A percentile compares a stretch with the other conserved stretches of the same genome.
phyloP scores from a whole-genome alignment of 1,140 invertebrate species.

The Chymomyza costata region DNA sequence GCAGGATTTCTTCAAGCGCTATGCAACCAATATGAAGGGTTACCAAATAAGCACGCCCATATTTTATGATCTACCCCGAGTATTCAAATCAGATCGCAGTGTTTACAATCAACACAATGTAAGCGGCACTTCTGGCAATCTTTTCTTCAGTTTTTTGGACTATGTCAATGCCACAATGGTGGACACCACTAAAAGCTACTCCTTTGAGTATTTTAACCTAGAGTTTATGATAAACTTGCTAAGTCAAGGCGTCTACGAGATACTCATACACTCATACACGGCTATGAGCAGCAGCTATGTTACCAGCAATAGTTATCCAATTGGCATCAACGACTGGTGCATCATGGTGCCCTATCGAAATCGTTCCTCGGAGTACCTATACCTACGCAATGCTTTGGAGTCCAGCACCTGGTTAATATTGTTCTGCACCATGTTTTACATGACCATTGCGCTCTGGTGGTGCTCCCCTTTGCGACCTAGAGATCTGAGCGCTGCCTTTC shows the following conservation, averaged over 20 bases:
- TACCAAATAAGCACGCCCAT: constrained; percentile 47
- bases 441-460: constrained; percentile 46
- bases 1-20: constrained; percentile 37
- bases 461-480: constrained; percentile 44
- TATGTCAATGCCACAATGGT: constrained; percentile 50
- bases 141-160: constrained; percentile 51
- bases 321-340: constrained; percentile 68
- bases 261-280: constrained; percentile 58
- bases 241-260: constrained; percentile 50
- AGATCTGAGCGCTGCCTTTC: constrained; percentile 46
- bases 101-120: constrained; percentile 22
- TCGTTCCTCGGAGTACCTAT: constrained; percentile 42
- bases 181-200: constrained; percentile 35
- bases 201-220: constrained; percentile 27
- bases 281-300: constrained; percentile 26
- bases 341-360: constrained; percentile 62
- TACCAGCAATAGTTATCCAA: constrained; percentile 51
- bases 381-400: too few species aligned
- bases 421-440: constrained; percentile 33
- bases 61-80: constrained; percentile 50
- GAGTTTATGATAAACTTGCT: constrained; percentile 35
- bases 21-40: constrained; percentile 37
- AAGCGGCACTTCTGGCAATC: constrained; percentile 48
- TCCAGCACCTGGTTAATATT: constrained; percentile 43
- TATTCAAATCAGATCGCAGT: constrained; percentile 47